These are phyloP conservation scores for Ispidina lecontei DNA, from an alignment of 2,797 vertebrate species.

Conservation along the genomic window DNA sequence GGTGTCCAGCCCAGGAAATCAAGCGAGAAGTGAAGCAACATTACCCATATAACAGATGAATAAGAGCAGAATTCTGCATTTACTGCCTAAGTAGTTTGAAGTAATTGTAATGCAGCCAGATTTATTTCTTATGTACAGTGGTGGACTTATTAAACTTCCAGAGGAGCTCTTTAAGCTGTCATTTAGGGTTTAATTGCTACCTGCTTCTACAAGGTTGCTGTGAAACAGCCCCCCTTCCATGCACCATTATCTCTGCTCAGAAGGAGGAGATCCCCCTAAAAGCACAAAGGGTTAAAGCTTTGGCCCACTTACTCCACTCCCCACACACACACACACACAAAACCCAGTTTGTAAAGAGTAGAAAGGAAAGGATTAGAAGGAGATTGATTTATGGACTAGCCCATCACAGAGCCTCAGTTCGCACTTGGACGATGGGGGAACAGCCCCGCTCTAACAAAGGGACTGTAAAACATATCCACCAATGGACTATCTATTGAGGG, in stretches of 20 bases:
- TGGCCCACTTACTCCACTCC: background rate
- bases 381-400: constrained; percentile 56
- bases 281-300: constrained; percentile 8
- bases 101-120: constrained; percentile 1
- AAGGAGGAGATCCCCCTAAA: background rate
- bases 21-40: background rate
- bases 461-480: constrained; percentile 31
- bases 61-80: background rate
- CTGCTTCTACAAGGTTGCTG: background rate
- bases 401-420: constrained; percentile 17
- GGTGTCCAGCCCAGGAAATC: background rate
- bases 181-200: background rate
- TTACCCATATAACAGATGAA: background rate
- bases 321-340: too few relatives aligned
- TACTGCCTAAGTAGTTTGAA: background rate
- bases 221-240: background rate
- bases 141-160: background rate
- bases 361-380: constrained; percentile 48
- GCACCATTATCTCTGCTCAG: background rate
- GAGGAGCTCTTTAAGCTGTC: background rate
- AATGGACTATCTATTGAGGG: background rate
- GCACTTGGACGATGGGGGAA: constrained; percentile 34
- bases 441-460: background rate
- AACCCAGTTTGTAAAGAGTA: background rate
- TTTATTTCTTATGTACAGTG: background rate